Evolutionary conservation across 2,888 invertebrate genomes (phyloP).

Genomic region (Antitype chi): DNA sequence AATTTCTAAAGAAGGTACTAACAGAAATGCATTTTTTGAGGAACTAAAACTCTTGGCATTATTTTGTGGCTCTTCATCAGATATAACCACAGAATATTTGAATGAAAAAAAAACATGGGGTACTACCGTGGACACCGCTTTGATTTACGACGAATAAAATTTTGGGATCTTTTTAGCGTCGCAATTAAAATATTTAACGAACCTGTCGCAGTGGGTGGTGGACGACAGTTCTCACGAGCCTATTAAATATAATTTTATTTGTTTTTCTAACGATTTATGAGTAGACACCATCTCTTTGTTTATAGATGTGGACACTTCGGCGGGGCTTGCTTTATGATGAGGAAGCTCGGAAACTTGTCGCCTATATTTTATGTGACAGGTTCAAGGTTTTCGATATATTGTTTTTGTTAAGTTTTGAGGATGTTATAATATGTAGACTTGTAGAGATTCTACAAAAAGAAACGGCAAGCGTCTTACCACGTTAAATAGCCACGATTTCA

Average conservation of each 20-base stretch:
- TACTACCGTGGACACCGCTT: conserved; percentile 86
- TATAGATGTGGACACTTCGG: conserved; percentile 75
- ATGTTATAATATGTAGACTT: not conserved
- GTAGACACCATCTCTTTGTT: conserved; percentile 73
- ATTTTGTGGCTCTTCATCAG: conserved; percentile 64
- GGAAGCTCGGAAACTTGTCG: conserved; percentile 70
- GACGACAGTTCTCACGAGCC: conserved; percentile 90
- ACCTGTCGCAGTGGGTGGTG: conserved; percentile 88
- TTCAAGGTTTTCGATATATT: conserved; percentile 14
- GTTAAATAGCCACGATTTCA: conserved; percentile 23
- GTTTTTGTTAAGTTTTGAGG: not conserved
- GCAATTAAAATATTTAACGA: conserved; percentile 90
- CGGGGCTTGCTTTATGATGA: conserved; percentile 73
- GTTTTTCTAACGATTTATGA: conserved; percentile 82
- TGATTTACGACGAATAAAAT: conserved; percentile 89
- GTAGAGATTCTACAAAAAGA: not conserved
- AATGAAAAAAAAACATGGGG: conserved; percentile 62
- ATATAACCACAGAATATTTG: conserved; percentile 57
- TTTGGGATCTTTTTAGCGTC: conserved; percentile 86
- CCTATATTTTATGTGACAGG: conserved; percentile 34
- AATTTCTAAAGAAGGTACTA: conserved; percentile 7
- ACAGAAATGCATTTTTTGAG: conserved; percentile 42
- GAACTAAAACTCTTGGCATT: conserved; percentile 44
- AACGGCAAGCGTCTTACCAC: not conserved
- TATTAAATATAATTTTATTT: conserved; percentile 90